Base-by-base conservation (phyloP, 2,888 invertebrate genomes). In the Temnothorax rugatulus region DNA sequence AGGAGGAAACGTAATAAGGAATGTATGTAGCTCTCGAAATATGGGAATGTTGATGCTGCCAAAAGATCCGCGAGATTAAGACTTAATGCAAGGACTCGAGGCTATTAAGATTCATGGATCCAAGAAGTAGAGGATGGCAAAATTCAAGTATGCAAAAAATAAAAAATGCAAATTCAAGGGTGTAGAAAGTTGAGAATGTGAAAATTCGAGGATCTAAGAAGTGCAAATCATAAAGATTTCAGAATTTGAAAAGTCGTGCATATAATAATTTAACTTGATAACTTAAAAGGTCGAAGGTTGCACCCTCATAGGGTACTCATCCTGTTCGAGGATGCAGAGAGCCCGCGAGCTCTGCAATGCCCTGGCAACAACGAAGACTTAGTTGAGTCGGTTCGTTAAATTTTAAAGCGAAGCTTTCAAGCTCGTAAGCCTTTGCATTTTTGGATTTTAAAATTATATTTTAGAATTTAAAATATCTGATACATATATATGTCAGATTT, bases 251-350 rank as follows among this genome's bases (percentile, higher is more conserved):
- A 68, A 44, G 29, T 57, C 41, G 11, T 47, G 15, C 9, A 13
- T 57, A 52, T 68, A 57, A 66, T 3, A 64, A 77, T 77, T 64
- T 77, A 54, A 77, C 41, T 77, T 44, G 29, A 66, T 77, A 66
- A 77, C 68, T 77, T 77, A 44, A 77, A 54, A 57, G 64, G 77
- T 68, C 77, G 66, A 66, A 29, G n/a, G 54, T 77, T 66, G 66
- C 41, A 68, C n/a, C n/a, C 44, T 29, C 29, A 76, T 64, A 29
- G 57, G 68, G 41, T 21, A 29, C 66, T 66, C 66, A 68, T 41
- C 64, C 64, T 77, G 41, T 41, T 66, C 52, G n/a, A 66, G 64
- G 25, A 25, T 66, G 64, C 76, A 66, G 52, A 64, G 54, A 66
- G 15, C 25, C 64, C 44, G 44, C 38, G 38, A 64, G 52, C 66